Conservation (phyloP, 2,797 vertebrate genomes). For the Notoglanidium macrostoma region DNA sequence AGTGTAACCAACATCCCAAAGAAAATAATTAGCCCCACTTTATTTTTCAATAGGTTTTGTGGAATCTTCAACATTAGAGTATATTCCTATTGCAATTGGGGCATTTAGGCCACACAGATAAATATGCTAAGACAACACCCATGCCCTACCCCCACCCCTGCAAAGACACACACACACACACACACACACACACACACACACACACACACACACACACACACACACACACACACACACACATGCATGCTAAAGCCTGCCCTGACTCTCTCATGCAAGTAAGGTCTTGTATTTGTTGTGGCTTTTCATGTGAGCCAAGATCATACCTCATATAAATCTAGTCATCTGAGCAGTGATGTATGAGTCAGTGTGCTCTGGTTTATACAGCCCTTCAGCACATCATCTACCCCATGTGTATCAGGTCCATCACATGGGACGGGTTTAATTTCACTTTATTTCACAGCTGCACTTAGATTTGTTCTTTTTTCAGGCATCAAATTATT, state of each 20-base stretch:
- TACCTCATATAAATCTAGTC: conserved; percentile 45
- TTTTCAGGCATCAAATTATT: not conserved
- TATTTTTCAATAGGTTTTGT: not conserved
- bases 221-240: not conserved
- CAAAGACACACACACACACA: not conserved
- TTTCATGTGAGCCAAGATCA: conserved; percentile 40
- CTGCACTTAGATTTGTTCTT: conserved; percentile 10
- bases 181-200: no score
- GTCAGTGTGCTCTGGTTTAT: conserved; percentile 43
- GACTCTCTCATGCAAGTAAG: conserved; percentile 36
- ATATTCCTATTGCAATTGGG: not conserved
- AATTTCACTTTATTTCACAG: conserved; percentile 34
- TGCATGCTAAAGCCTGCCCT: conserved; percentile 1
- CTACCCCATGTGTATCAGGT: conserved; percentile 34
- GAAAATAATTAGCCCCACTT: not conserved
- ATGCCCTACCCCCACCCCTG: not conserved
- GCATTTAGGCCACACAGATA: not conserved
- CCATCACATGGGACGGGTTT: conserved; percentile 27
- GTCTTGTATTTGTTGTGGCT: conserved; percentile 43
- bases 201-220: conserved; percentile 3
- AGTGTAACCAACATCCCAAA: not conserved
- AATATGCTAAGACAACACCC: not conserved
- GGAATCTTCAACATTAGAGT: not conserved
- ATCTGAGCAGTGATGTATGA: conserved; percentile 36
- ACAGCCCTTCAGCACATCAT: conserved; percentile 37